phyloP scores from a whole-genome alignment of 2,113 vertebrate genomes.

The Cervus canadensis region DNA sequence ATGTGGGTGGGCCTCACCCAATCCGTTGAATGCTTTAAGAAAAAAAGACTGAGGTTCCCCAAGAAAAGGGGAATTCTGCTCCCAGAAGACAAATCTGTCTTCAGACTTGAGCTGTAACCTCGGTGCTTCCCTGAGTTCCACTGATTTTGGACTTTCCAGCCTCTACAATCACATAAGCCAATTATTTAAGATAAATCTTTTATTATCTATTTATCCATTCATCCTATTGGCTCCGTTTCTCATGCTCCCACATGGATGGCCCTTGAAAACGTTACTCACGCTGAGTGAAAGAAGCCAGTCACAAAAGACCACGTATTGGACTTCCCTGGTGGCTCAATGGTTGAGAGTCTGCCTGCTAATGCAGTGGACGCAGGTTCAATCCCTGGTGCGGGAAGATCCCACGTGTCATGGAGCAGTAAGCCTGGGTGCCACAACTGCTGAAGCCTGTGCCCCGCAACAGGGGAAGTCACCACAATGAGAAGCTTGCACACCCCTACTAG shows the following conservation, averaged over 20 bases:
- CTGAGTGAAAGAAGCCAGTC: not conserved
- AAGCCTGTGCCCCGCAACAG: not conserved
- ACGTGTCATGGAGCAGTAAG: not conserved
- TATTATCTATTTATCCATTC: not conserved
- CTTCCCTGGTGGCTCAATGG: not conserved
- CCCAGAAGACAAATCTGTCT: not conserved
- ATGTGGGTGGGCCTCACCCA: not conserved
- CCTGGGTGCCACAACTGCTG: not conserved
- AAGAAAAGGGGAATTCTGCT: not conserved
- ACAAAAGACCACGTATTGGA: not conserved
- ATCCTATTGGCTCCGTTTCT: not conserved
- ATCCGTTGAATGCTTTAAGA: not conserved
- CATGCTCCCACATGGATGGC: fast-evolving
- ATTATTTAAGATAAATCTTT: not conserved
- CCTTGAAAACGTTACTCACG: not conserved
- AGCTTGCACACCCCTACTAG: not conserved
- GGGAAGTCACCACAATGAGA: not conserved
- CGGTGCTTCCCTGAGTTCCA: not conserved
- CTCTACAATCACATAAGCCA: not conserved
- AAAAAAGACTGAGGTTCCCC: not conserved
- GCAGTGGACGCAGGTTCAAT: not conserved
- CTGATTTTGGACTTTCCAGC: not conserved
- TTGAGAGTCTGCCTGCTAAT: not conserved
- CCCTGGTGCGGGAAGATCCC: not conserved
- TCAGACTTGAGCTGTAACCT: not conserved